Conservation (phyloP, 2,797 vertebrate genomes). For the Takifugu rubripes region DNA sequence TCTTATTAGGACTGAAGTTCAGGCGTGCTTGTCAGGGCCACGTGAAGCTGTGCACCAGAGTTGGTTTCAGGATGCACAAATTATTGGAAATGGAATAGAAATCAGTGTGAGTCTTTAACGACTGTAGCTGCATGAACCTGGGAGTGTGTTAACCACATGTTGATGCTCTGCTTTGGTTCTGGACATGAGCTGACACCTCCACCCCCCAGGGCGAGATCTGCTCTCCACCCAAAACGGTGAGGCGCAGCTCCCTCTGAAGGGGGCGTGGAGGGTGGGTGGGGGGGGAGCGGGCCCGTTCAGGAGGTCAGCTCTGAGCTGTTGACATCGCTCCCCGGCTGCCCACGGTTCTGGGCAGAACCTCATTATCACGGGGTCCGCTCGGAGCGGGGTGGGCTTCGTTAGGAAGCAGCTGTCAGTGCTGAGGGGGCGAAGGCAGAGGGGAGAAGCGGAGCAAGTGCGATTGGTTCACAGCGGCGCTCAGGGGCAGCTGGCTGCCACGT, state of each 20-base stretch:
- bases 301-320: slow-evolving; percentile 77
- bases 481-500: slow-evolving; percentile 60
- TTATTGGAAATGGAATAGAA: too few species aligned
- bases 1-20: too few species aligned
- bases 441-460: slow-evolving; percentile 63
- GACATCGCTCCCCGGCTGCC: slow-evolving; percentile 76
- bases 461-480: slow-evolving; percentile 60
- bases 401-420: slow-evolving; percentile 77
- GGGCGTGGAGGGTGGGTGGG: background rate
- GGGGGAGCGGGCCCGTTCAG: slow-evolving; percentile 68
- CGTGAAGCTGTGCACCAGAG: too few species aligned
- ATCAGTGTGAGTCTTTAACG: too few species aligned
- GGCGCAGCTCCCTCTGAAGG: slow-evolving; percentile 65
- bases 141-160: background rate
- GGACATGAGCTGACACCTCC: slow-evolving; percentile 50
- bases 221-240: slow-evolving; percentile 71
- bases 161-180: slow-evolving; percentile 58
- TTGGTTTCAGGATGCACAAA: too few species aligned
- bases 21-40: too few species aligned
- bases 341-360: slow-evolving; percentile 73
- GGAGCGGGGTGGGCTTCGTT: slow-evolving; percentile 75
- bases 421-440: slow-evolving; percentile 65
- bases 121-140: too few species aligned
- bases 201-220: slow-evolving; percentile 64
- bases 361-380: slow-evolving; percentile 76